Conservation (phyloP, 2,113 vertebrate species). For the Phylloscopus trochilus region DNA sequence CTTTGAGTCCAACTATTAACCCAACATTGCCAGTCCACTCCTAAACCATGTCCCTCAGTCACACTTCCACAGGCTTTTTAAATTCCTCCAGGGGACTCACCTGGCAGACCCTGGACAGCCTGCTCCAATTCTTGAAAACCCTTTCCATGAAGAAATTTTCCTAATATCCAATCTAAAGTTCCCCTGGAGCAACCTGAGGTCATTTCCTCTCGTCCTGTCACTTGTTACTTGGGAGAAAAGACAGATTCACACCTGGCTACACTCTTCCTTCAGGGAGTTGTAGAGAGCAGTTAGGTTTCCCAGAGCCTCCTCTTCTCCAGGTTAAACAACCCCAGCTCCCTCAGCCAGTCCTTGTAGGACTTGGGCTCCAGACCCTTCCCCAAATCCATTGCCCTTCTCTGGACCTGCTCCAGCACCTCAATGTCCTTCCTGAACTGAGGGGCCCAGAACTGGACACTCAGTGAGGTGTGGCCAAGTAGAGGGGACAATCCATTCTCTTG, state of each 20-base stretch:
- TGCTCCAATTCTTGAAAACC: not conserved
- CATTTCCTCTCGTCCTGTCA: rapidly evolving
- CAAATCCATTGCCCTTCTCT: not conserved
- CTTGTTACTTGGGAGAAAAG: not conserved
- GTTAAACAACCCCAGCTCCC: not conserved
- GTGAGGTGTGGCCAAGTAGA: not conserved
- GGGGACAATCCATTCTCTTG: not conserved
- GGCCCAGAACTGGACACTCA: not conserved
- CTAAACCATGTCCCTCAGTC: not conserved
- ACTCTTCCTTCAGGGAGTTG: not conserved
- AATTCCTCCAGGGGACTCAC: rapidly evolving
- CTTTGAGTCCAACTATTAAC: not conserved
- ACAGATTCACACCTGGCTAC: not conserved
- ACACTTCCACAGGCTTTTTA: not conserved
- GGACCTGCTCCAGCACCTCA: not conserved
- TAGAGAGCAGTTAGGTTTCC: not conserved
- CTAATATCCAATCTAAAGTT: not conserved
- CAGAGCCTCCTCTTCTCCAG: not conserved
- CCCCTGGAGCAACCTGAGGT: not conserved
- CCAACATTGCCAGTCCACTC: not conserved
- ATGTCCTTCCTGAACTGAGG: not conserved
- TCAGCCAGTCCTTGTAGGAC: not conserved
- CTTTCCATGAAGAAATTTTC: not conserved
- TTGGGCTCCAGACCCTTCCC: not conserved
- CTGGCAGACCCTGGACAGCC: not conserved